Conservation (phyloP, 2,888 invertebrate genomes). For the Brachynemurus nebulosus region DNA sequence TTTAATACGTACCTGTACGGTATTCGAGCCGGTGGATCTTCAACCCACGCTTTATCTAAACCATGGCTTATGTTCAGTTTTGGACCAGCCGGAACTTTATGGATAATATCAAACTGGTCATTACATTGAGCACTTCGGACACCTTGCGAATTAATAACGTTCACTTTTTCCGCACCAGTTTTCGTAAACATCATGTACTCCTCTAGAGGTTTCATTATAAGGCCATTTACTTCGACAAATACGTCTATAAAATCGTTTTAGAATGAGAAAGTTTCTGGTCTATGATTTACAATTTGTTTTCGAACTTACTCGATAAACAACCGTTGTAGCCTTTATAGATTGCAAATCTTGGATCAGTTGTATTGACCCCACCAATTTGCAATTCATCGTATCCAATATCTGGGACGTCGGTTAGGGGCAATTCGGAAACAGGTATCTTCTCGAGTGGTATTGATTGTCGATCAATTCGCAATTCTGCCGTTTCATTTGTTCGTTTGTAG, state of each 20-base stretch:
- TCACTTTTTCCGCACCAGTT: constrained; percentile 67
- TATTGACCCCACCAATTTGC: constrained; percentile 75
- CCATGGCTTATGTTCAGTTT: constrained; percentile 42
- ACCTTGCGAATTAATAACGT: constrained; percentile 76
- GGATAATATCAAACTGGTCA: constrained; percentile 52
- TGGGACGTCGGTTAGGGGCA: constrained; percentile 48
- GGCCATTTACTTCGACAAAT: constrained; percentile 68
- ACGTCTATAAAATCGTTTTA: constrained; percentile 47
- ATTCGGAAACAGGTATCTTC: constrained; percentile 51
- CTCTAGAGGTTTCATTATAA: constrained; percentile 74
- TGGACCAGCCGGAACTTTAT: constrained; percentile 41
- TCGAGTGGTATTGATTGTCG: constrained; percentile 56
- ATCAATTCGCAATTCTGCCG: constrained; percentile 60
- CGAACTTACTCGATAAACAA: constrained; percentile 70
- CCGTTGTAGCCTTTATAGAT: constrained; percentile 80
- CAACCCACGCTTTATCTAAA: constrained; percentile 66
- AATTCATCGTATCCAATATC: constrained; percentile 64
- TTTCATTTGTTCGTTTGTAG: constrained; percentile 52
- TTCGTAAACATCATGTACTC: constrained; percentile 87
- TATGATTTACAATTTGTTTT: constrained; percentile 2
- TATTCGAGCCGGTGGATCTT: constrained; percentile 64
- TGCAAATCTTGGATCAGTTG: constrained; percentile 66
- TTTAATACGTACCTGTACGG: constrained; percentile 41
- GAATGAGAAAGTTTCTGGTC: neutral
- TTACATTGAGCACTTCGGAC: constrained; percentile 78